These are phyloP conservation scores for Meloidogyne hapla DNA, from an alignment of 1,140 invertebrate species.

Conservation along the genomic window DNA sequence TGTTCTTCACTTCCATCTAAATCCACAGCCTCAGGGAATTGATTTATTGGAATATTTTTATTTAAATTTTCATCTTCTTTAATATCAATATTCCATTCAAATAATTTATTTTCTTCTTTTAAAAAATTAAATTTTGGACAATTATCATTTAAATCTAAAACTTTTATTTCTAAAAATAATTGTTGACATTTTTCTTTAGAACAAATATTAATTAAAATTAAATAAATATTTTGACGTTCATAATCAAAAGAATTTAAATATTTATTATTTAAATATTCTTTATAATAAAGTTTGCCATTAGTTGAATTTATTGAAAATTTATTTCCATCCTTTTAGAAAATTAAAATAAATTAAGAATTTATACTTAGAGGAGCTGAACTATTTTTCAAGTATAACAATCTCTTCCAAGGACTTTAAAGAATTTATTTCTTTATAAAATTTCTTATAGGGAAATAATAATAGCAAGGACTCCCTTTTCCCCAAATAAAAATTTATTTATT, in stretches of 20 bases:
- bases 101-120: not conserved
- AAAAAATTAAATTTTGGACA: slow-evolving; percentile 15
- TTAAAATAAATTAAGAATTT: too few relatives aligned
- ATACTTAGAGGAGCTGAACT: too few relatives aligned
- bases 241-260: slow-evolving; percentile 9
- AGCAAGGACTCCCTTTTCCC: too few relatives aligned
- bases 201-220: slow-evolving; percentile 19
- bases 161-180: slow-evolving; percentile 7
- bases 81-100: not conserved
- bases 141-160: slow-evolving; percentile 20
- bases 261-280: slow-evolving; percentile 13
- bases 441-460: too few relatives aligned
- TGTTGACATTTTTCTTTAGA: slow-evolving; percentile 8
- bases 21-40: slow-evolving; percentile 14
- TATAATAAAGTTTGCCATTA: slow-evolving; percentile 11
- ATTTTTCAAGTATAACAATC: too few relatives aligned
- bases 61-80: not conserved
- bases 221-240: slow-evolving; percentile 16
- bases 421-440: not conserved
- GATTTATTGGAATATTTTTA: not conserved
- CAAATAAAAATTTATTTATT: not conserved
- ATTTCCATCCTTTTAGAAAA: slow-evolving; percentile 5
- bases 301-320: slow-evolving; percentile 10
- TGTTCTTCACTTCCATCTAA: slow-evolving; percentile 15
- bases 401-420: too few relatives aligned